Evolutionary conservation across 2,888 invertebrate genomes (phyloP), one percentile per base, ranked within the genome.

Genomic region (Lasioglossum marginatum): DNA sequence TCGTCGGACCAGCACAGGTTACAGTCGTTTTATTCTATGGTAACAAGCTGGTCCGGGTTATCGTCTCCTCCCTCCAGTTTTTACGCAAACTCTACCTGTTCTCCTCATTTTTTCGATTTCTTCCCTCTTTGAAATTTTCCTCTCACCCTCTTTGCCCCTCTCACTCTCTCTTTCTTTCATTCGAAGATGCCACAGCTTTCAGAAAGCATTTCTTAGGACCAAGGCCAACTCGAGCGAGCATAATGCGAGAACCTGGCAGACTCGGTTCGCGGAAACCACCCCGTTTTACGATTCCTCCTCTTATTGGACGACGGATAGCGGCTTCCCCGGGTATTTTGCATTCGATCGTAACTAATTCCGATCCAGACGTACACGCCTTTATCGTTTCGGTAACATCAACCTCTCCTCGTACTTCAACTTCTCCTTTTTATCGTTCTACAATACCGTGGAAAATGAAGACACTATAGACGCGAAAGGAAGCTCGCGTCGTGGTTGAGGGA

Each of bases 71-170:
- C 68, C 66, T 80, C 79, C 63, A 63, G 45, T 73, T 85, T 82
- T 90, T 89, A 89, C 87, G 85, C 87, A 92, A 91, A 83, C 86
- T 85, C 89, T 92, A 93, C 92, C 93, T 93, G 93, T 90, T 87
- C 88, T 91, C 91, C 90, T 89, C 90, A 89, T 91, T 92, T 93
- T 92, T 92, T 91, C 91, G 85, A 90, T 90, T 90, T 90, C 89
- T 80, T 74, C 83, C 85, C 87, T 89, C 89, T 85, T 89, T 85
- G 82, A 92, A 89, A 91, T 87, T 88, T 90, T 84, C 85, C 34
- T 85, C 86, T 52, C 88, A 81, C 71, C 87, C 87, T 87, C 86
- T 86, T 37, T 2, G n/a, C 12, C n/a, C 3, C 19, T 4, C 19
- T 52, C 52, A 6, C 52, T n/a, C 57, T 27, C 52, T 23, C 52